Percentiles rank a stretch among this genome's conserved stretches.
phyloP scores from a whole-genome alignment of 2,888 invertebrate species.

The Slavum lentiscoides region DNA sequence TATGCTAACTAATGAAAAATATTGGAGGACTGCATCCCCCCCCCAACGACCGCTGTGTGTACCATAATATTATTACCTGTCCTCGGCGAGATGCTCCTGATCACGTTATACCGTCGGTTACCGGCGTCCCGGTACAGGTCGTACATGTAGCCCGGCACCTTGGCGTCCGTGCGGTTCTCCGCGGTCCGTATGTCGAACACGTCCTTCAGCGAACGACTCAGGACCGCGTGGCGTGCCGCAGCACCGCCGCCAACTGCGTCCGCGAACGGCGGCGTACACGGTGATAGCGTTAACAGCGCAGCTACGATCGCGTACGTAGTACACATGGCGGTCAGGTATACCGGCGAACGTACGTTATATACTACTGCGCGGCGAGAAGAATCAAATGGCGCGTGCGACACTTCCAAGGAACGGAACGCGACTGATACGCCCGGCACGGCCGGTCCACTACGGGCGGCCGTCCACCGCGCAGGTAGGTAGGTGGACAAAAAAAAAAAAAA shows the following conservation, averaged over 20 bases:
- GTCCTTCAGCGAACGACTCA: background rate
- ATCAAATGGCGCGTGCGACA: slow-evolving; percentile 3
- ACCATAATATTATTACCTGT: too few species aligned
- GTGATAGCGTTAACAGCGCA: background rate
- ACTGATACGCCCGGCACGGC: slow-evolving; percentile 8
- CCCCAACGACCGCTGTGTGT: too few species aligned
- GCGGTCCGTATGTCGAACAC: background rate
- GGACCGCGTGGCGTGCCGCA: too few species aligned
- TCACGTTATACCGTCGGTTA: slow-evolving; percentile 22
- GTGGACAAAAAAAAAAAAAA: too few species aligned
- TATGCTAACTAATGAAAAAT: too few species aligned
- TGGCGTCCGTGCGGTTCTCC: background rate
- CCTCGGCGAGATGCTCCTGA: slow-evolving; percentile 25
- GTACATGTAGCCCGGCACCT: slow-evolving; percentile 42
- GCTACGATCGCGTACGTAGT: background rate
- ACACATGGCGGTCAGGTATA: background rate
- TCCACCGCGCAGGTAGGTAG: background rate
- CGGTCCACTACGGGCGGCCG: background rate
- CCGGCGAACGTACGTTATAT: background rate
- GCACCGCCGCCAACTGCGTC: background rate
- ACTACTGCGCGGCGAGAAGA: background rate
- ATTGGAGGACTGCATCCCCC: too few species aligned
- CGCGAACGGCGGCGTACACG: background rate
- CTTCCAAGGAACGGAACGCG: slow-evolving; percentile 15
- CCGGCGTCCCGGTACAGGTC: slow-evolving; percentile 19